Evolutionary conservation across 2,113 vertebrate species (phyloP).

Genomic region (Macaca mulatta): DNA sequence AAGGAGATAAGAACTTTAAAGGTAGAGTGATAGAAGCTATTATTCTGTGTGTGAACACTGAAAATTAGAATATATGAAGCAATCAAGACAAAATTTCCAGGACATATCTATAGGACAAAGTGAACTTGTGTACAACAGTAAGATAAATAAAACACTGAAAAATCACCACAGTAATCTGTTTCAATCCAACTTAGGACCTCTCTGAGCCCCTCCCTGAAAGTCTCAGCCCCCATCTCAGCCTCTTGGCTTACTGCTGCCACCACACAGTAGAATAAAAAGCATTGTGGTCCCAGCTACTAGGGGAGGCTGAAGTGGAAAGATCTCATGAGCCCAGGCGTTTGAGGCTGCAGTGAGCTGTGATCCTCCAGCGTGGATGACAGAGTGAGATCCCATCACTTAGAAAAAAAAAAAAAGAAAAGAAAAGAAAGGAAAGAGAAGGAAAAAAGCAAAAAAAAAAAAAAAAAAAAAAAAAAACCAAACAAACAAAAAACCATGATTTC

Average conservation of each 20-base stretch:
- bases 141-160: neutral
- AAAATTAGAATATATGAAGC: slow-evolving; percentile 7
- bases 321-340: no score
- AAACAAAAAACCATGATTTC: no score
- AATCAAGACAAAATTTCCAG: slow-evolving; percentile 13
- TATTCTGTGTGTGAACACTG: neutral
- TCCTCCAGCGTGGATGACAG: no score
- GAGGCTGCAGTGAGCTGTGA: no score
- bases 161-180: neutral
- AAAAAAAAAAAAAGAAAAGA: no score
- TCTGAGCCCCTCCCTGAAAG: neutral
- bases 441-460: no score
- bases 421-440: no score
- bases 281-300: neutral
- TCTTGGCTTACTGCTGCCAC: neutral
- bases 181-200: neutral
- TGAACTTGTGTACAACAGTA: neutral
- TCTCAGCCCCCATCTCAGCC: neutral
- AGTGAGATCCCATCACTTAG: no score
- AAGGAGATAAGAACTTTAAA: slow-evolving; percentile 38
- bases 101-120: neutral
- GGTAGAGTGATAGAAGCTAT: neutral
- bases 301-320: no score
- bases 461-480: no score
- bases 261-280: neutral